phyloP scores from a whole-genome alignment of 2,113 vertebrate genomes.

The Haplochromis burtoni region DNA sequence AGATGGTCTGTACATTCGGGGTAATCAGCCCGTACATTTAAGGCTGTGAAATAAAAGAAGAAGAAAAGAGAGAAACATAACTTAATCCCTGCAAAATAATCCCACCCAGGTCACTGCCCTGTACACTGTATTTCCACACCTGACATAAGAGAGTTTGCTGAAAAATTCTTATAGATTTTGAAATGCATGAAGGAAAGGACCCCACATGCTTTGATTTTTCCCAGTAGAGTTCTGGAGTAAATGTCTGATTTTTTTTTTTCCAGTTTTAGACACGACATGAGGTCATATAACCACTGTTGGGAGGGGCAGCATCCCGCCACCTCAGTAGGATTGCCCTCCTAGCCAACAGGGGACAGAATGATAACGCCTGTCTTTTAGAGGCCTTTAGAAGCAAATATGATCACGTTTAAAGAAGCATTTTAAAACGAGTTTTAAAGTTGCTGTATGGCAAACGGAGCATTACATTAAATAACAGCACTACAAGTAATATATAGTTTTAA shows the following conservation, averaged over 20 bases:
- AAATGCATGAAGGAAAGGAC: neutral
- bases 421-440: accelerated
- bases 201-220: neutral
- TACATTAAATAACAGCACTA: neutral
- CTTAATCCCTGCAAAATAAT: neutral
- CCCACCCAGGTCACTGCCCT: neutral
- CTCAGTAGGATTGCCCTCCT: neutral
- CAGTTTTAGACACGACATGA: neutral
- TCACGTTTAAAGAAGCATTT: neutral
- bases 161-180: neutral
- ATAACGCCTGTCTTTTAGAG: neutral
- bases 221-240: neutral
- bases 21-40: neutral
- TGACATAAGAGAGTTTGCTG: neutral
- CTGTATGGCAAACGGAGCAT: neutral
- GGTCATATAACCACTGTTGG: neutral
- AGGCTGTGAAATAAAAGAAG: neutral
- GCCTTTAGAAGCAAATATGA: neutral
- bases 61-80: neutral
- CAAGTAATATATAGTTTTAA: neutral
- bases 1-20: neutral
- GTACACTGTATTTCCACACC: neutral
- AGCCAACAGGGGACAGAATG: neutral
- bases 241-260: neutral
- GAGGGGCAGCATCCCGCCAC: neutral